A percentile compares a stretch with the other conserved stretches of the same genome.
These are phyloP conservation scores for Ormia ochracea DNA, from an alignment of 2,888 invertebrate species.

Conservation along the genomic window DNA sequence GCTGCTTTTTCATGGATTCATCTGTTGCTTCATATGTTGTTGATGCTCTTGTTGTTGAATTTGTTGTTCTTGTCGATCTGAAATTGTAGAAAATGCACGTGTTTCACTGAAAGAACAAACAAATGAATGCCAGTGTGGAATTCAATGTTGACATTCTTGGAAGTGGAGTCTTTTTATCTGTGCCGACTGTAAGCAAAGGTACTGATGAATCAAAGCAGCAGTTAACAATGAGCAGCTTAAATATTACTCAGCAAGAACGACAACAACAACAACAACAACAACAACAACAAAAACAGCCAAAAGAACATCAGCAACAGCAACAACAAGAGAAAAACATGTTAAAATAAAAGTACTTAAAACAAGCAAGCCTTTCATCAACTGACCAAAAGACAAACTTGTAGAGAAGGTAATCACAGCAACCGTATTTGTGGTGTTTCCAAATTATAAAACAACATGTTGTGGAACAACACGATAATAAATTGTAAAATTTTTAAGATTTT, in stretches of 20 bases:
- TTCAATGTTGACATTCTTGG: slow-evolving; percentile 74
- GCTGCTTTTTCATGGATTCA: slow-evolving; percentile 15
- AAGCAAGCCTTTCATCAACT: slow-evolving; percentile 36
- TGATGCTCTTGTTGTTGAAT: slow-evolving; percentile 5
- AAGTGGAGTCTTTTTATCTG: slow-evolving; percentile 69
- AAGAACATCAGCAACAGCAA: background rate
- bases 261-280: slow-evolving; percentile 1
- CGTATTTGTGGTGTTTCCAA: background rate
- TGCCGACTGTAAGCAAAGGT: slow-evolving; percentile 41
- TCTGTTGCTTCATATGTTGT: slow-evolving; percentile 5
- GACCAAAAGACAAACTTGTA: background rate
- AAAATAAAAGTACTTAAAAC: slow-evolving; percentile 26
- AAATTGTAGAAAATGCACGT: slow-evolving; percentile 70
- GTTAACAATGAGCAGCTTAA: background rate
- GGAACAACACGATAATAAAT: slow-evolving; percentile 42
- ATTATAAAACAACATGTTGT: background rate
- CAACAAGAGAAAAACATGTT: background rate
- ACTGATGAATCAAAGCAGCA: background rate
- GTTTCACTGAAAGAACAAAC: slow-evolving; percentile 66
- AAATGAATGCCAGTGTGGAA: slow-evolving; percentile 65
- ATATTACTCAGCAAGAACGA: slow-evolving; percentile 3
- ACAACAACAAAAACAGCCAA: background rate
- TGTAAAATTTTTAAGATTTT: slow-evolving; percentile 44
- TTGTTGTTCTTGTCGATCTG: slow-evolving; percentile 34
- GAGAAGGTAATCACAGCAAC: background rate